Conservation (phyloP, 2,113 vertebrate genomes). For the Ivindomyrus marchei region DNA sequence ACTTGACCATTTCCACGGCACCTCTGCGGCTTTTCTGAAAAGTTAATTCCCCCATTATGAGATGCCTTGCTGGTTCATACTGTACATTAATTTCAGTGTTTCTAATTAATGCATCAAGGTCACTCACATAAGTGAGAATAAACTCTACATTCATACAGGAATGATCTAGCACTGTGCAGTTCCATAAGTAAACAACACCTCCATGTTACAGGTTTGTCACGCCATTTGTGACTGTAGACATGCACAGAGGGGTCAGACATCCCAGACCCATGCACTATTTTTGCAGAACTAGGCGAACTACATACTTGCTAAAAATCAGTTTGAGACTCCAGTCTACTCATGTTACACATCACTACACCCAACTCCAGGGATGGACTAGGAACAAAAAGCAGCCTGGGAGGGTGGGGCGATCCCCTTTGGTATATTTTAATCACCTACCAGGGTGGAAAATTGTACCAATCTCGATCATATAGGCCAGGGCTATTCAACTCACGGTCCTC, state of each 20-base stretch:
- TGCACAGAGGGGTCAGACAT: background rate
- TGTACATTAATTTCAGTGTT: background rate
- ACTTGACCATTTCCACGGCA: conserved; percentile 18
- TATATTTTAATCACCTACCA: background rate
- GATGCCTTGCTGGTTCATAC: background rate
- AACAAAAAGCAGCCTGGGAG: background rate
- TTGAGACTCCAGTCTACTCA: background rate
- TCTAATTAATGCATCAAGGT: background rate
- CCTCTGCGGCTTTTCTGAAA: background rate
- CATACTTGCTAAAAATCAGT: background rate
- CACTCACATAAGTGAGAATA: background rate
- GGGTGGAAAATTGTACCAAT: background rate
- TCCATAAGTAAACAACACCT: background rate
- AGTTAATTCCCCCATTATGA: conserved; percentile 3
- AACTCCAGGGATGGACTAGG: background rate
- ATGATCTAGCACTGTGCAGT: background rate
- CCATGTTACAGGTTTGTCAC: background rate
- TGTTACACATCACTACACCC: background rate
- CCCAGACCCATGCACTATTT: background rate
- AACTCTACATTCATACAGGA: background rate
- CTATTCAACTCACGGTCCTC: no score
- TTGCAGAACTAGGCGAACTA: background rate
- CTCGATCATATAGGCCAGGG: background rate
- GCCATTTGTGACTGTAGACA: background rate
- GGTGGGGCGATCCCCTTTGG: background rate